A percentile compares a stretch with the other conserved stretches of the same genome.
These are phyloP conservation scores for Zingel zingel DNA, from an alignment of 2,113 vertebrate species.

Conservation along the genomic window DNA sequence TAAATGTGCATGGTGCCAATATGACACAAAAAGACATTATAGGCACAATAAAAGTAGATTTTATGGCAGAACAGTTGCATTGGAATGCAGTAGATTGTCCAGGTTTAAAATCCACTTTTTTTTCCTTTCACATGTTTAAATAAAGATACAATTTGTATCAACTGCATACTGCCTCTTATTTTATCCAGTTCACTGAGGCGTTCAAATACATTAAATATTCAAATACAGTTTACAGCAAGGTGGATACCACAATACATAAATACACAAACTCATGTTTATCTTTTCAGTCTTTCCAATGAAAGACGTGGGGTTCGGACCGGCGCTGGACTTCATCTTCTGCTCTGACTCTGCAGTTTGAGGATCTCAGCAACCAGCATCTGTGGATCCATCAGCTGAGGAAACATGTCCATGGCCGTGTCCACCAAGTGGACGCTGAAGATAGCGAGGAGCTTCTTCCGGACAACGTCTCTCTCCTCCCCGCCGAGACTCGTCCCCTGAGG, in stretches of 20 bases:
- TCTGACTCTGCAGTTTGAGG: slow-evolving; percentile 87
- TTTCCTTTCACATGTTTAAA: slow-evolving; percentile 13
- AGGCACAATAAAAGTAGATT: neutral
- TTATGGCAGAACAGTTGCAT: neutral
- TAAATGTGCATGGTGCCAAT: slow-evolving; percentile 65
- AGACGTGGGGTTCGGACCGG: neutral
- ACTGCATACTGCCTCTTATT: slow-evolving; percentile 82
- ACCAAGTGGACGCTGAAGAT: slow-evolving; percentile 92
- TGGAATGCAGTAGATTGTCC: neutral
- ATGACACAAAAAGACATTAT: slow-evolving; percentile 37
- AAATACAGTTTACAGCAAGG: slow-evolving; percentile 21
- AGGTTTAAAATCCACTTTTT: slow-evolving; percentile 7
- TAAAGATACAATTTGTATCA: slow-evolving; percentile 94
- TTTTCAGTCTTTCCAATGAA: slow-evolving; percentile 30
- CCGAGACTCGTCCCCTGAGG: slow-evolving; percentile 31
- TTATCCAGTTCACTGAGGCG: slow-evolving; percentile 22
- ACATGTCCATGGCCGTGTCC: slow-evolving; percentile 90
- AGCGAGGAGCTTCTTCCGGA: slow-evolving; percentile 89
- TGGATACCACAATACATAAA: slow-evolving; percentile 72
- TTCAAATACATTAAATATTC: no score
- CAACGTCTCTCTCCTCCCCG: slow-evolving; percentile 81
- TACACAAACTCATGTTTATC: slow-evolving; percentile 54
- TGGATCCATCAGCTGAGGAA: slow-evolving; percentile 89
- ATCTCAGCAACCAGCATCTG: slow-evolving; percentile 90
- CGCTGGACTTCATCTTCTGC: slow-evolving; percentile 42